Evolutionary conservation across 2,888 invertebrate genomes (phyloP).

Genomic region (Liopterus haemorrhoidalis): DNA sequence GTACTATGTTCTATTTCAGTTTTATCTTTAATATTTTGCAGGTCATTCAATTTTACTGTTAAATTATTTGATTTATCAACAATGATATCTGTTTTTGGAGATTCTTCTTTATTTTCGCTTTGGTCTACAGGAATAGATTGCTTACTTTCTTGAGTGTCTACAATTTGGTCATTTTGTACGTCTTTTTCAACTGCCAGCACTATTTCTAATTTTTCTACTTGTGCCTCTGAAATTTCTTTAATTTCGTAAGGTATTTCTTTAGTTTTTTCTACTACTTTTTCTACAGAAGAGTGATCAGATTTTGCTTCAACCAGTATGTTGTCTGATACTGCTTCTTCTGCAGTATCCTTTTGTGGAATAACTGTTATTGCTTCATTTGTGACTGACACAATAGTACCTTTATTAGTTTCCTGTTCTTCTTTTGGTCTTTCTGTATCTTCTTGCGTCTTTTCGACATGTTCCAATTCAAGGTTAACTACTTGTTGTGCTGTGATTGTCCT

Average conservation of each 20-base stretch:
- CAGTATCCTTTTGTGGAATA: no score
- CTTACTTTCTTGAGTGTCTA: no score
- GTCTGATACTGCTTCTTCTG: slow-evolving; percentile 1
- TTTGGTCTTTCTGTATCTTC: background rate
- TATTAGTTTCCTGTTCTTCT: background rate
- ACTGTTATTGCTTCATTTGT: background rate
- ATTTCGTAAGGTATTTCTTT: background rate
- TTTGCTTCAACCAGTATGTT: background rate
- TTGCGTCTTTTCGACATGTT: no score
- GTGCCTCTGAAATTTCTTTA: no score
- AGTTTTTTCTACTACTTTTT: background rate
- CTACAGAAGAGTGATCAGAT: background rate
- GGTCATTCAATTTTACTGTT: background rate
- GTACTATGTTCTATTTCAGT: background rate
- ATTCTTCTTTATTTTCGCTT: no score
- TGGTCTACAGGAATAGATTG: no score
- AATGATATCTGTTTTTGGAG: background rate
- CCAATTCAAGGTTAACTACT: no score
- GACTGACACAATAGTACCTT: background rate
- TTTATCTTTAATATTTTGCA: background rate
- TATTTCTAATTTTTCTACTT: no score
- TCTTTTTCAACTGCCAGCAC: no score
- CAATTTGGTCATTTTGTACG: no score
- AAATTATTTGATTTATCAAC: background rate
- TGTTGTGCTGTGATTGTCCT: no score